Conservation (phyloP, 2,797 vertebrate species). For the Malurus leucopterus region DNA sequence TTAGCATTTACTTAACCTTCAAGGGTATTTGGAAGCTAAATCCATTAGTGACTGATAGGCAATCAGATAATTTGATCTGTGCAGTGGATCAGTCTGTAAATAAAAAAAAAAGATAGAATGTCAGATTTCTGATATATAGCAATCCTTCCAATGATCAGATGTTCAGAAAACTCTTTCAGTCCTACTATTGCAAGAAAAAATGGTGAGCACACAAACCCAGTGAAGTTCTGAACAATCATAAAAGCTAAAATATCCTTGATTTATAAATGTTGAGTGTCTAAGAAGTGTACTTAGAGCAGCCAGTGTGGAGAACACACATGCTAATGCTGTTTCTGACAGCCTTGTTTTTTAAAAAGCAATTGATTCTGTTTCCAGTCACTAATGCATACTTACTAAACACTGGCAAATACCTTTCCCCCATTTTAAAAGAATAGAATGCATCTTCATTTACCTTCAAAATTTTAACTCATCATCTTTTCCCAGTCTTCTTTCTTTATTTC, state of each 20-base stretch:
- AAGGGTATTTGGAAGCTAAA: background rate
- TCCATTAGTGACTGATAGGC: background rate
- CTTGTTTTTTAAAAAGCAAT: background rate
- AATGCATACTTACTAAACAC: background rate
- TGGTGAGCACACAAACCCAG: background rate
- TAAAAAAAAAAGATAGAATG: background rate
- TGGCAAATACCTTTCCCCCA: background rate
- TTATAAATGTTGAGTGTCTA: background rate
- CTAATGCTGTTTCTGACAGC: background rate
- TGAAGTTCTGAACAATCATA: background rate
- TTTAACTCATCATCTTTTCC: background rate
- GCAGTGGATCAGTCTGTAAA: background rate
- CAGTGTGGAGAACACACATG: background rate
- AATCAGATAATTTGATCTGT: background rate
- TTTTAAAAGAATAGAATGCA: background rate
- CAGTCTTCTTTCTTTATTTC: background rate
- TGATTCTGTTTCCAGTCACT: accelerated
- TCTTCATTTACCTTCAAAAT: background rate
- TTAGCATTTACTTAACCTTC: background rate
- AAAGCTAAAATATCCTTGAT: background rate
- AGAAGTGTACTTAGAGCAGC: background rate
- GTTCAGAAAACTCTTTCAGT: background rate
- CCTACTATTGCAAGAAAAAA: background rate
- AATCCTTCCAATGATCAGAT: background rate
- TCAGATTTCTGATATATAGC: background rate